Evolutionary conservation across 2,797 vertebrate genomes (phyloP), one percentile per base, ranked within the genome.

Genomic region (Champsocephalus esox): DNA sequence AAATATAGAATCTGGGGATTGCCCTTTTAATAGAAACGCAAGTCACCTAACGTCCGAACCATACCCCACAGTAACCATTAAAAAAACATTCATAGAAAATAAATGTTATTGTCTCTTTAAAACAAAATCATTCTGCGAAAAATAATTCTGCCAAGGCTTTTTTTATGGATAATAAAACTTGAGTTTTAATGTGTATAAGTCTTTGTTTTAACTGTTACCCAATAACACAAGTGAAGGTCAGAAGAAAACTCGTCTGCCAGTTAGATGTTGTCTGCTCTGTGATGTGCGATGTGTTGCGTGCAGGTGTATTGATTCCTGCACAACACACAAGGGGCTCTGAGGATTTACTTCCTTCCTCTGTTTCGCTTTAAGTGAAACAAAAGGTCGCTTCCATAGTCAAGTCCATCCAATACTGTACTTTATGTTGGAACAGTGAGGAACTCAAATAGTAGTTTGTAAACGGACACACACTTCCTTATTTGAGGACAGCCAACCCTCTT

Each of bases 291-390:
- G 0, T 41, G 74, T 59, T 84, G 70, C 61, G 44, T 67, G 64
- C 75, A 70, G 78, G 17, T 79, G 75, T 63, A 16, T 59, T 67
- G 77, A 66, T 82, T 84, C 52, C 67, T 75, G 73, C 57, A 7
- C 57, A 54, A 78, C 43, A 17, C 58, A 58, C 75, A 49, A 49
- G 32, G 14, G 44, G 49, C 34, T 43, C 48, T 9, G 45, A 73
- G 58, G 57, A 28, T 43, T 66, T 62, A 21, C 41, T 51, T 46
- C 41, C 13, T 57, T 49, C 8, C 58, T 45, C 0, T 66, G 17
- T 13, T 76, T 73, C 64, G 32, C 24, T 67, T 38, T n/a, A 28
- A 55, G 46, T 60, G n/a, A 2, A 11, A 2, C 17, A 14, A 74
- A 70, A 73, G 61, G 16, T 56, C 70, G 28, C 14, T 56, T 50